Conservation (phyloP, 2,888 invertebrate species). For the Rhodophaea formosa region DNA sequence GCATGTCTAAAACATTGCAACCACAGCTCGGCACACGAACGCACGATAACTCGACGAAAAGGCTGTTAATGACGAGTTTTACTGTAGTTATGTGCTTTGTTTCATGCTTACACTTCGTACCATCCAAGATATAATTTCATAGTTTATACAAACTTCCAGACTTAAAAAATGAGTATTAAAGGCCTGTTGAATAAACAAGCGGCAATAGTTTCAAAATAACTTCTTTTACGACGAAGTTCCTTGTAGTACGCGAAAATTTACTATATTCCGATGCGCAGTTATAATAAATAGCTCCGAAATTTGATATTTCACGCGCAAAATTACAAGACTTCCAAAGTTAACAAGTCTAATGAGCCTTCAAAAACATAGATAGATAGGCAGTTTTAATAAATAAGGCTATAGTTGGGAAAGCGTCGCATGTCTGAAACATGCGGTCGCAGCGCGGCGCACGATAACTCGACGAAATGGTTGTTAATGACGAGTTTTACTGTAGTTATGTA, state of each 20-base stretch:
- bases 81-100: not conserved
- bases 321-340: not conserved
- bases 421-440: slow-evolving; percentile 1
- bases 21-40: not conserved
- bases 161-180: too few species aligned
- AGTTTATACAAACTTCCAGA: too few species aligned
- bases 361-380: not conserved
- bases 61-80: not conserved
- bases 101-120: too few species aligned
- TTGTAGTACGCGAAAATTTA: too few species aligned
- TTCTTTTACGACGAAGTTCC: not conserved
- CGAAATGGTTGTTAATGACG: not conserved
- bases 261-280: too few species aligned
- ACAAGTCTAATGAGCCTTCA: not conserved
- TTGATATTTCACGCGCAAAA: not conserved
- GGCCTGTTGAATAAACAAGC: too few species aligned
- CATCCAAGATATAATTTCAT: too few species aligned
- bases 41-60: not conserved
- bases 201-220: not conserved
- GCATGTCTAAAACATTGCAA: not conserved
- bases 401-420: slow-evolving; percentile 1
- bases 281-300: too few species aligned
- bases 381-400: slow-evolving; percentile 3
- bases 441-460: slow-evolving; percentile 1
- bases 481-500: not conserved